Evolutionary conservation across 2,113 vertebrate genomes (phyloP).

Genomic region (Chiloscyllium plagiosum): DNA sequence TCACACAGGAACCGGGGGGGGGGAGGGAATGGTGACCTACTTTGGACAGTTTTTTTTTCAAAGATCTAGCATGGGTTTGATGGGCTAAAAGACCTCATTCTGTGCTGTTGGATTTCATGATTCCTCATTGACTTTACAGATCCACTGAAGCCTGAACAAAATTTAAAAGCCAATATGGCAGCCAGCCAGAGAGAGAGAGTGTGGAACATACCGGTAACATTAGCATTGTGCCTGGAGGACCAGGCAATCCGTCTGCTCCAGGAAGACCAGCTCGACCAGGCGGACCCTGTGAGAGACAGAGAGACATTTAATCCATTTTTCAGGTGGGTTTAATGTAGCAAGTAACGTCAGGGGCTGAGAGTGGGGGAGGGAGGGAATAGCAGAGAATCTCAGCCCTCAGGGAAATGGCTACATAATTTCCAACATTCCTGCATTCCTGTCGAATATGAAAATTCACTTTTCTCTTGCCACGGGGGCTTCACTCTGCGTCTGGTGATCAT

Average conservation of each 20-base stretch:
- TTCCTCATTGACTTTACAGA: not conserved
- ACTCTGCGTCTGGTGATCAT: not conserved
- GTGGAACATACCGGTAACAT: constrained; percentile 81
- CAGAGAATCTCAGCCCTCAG: not conserved
- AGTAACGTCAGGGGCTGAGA: not conserved
- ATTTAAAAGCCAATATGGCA: not conserved
- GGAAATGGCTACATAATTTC: not conserved
- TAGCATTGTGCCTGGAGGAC: constrained; percentile 92
- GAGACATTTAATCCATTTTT: not conserved
- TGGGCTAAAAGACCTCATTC: too few species aligned
- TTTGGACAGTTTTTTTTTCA: too few species aligned
- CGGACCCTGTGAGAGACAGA: constrained; percentile 66
- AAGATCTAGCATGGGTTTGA: too few species aligned
- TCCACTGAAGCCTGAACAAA: too few species aligned
- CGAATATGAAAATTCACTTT: not conserved
- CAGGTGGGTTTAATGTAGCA: not conserved
- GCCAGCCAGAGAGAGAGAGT: not conserved
- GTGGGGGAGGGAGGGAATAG: not conserved
- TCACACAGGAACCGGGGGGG: not conserved
- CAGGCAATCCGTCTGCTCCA: constrained; percentile 87
- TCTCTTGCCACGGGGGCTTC: not conserved
- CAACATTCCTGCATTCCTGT: not conserved
- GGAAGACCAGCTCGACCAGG: constrained; percentile 84
- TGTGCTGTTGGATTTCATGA: not conserved
- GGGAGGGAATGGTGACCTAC: too few species aligned